These are phyloP conservation scores for Polylopha cassiicola DNA, from an alignment of 2,888 invertebrate genomes.

Conservation along the genomic window DNA sequence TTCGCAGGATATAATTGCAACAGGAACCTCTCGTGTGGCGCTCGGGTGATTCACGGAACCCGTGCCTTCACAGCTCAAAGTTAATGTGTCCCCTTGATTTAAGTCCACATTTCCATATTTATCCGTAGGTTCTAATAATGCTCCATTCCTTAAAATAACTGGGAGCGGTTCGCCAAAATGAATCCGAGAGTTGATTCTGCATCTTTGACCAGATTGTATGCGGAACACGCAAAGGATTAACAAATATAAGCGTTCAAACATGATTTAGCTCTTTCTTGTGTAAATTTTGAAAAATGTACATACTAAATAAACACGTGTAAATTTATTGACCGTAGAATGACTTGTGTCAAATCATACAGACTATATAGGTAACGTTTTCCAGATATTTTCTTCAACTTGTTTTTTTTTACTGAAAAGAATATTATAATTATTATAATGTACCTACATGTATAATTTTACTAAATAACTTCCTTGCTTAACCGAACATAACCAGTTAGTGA, in stretches of 20 bases:
- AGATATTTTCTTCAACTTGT: too few relatives aligned
- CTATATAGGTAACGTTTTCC: too few relatives aligned
- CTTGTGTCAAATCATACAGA: too few relatives aligned
- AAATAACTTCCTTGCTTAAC: too few relatives aligned
- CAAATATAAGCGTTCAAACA: slow-evolving; percentile 43
- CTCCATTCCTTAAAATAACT: slow-evolving; percentile 46
- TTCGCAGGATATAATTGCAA: slow-evolving; percentile 49
- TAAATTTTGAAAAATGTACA: too few relatives aligned
- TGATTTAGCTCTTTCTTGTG: too few relatives aligned
- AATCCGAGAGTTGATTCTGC: slow-evolving; percentile 45
- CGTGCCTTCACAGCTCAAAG: slow-evolving; percentile 51
- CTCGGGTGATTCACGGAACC: slow-evolving; percentile 48
- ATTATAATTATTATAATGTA: too few relatives aligned
- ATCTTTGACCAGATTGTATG: slow-evolving; percentile 40
- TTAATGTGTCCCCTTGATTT: slow-evolving; percentile 46
- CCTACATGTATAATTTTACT: too few relatives aligned
- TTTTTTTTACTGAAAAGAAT: too few relatives aligned
- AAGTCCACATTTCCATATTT: slow-evolving; percentile 47
- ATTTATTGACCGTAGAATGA: too few relatives aligned
- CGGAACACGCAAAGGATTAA: slow-evolving; percentile 53
- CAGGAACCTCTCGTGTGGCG: slow-evolving; percentile 28
- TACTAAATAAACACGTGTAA: too few relatives aligned
- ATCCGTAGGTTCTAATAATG: slow-evolving; percentile 55
- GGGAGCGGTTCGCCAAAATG: slow-evolving; percentile 60
- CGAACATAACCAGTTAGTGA: too few relatives aligned